Percentiles rank a stretch among this genome's conserved stretches.
Conservation (phyloP, 23 tunicate genomes). For the Pegea sp. region DNA sequence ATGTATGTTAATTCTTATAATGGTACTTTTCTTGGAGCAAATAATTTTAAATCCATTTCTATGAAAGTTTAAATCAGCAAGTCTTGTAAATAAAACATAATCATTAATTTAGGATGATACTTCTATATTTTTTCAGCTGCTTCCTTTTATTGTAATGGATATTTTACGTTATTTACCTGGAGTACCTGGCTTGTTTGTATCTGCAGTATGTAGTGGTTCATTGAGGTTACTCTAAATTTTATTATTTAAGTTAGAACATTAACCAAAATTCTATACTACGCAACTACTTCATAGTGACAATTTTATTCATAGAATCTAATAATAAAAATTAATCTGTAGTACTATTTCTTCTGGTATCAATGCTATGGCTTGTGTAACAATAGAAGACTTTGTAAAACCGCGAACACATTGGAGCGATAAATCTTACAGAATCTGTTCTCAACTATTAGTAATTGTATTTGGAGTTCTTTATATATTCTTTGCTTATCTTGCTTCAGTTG, state of each 20-base stretch:
- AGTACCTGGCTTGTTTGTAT: slow-evolving; percentile 82
- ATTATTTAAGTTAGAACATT: no score
- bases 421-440: slow-evolving; percentile 23
- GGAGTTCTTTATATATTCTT: slow-evolving; percentile 31
- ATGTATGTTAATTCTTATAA: neutral
- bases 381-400: slow-evolving; percentile 85
- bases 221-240: slow-evolving; percentile 27
- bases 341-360: slow-evolving; percentile 87
- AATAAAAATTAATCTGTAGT: no score
- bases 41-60: no score
- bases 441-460: slow-evolving; percentile 24
- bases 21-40: no score
- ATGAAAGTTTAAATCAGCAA: no score
- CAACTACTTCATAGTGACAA: no score
- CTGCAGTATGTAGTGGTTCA: slow-evolving; percentile 87
- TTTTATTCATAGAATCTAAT: no score
- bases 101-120: no score
- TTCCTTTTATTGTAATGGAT: slow-evolving; percentile 89
- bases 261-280: no score
- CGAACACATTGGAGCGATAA: slow-evolving; percentile 25
- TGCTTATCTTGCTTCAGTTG: slow-evolving; percentile 63
- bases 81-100: no score
- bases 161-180: slow-evolving; percentile 60
- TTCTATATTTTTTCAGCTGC: slow-evolving; percentile 42
- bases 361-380: slow-evolving; percentile 84